Base-by-base conservation (phyloP, 2,888 invertebrate species). In the Luperina nickerlii region DNA sequence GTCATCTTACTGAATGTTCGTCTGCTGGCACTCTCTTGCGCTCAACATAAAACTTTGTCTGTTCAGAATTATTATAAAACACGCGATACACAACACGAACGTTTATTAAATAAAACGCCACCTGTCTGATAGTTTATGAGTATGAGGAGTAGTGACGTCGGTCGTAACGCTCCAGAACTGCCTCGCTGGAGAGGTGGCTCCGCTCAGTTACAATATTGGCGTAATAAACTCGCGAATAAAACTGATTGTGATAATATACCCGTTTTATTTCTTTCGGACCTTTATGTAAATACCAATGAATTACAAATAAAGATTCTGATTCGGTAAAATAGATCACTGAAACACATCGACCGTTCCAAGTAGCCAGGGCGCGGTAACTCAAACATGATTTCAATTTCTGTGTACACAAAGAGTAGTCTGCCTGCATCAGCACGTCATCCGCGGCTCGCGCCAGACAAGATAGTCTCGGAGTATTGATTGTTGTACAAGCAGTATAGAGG, bases 231-330 rank as follows among this genome's bases (percentile, higher is more conserved):
- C 62, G 54, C 62, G 67, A 67, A 82, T 82, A 63, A 82, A 76
- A 63, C 45, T 62, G 82, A 71, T 82, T 82, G 66, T 62, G 82
- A 76, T 81, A 76, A 81, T 81, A 82, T 67, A 71, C 67, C 62
- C 76, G 76, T 67, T 81, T 76, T 76, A 81, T 81, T 67, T 71
- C 48, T 81, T 71, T 67, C n/a, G n/a, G n/a, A n/a, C n/a, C n/a
- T n/a, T n/a, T n/a, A n/a, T n/a, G n/a, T n/a, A n/a, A n/a, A n/a
- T n/a, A n/a, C n/a, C n/a, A n/a, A n/a, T n/a, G n/a, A n/a, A n/a
- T n/a, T n/a, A n/a, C n/a, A n/a, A n/a, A n/a, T n/a, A n/a, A n/a
- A n/a, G n/a, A n/a, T n/a, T n/a, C n/a, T n/a, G n/a, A n/a, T n/a
- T n/a, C n/a, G 54, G 42, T 81, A 32, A 65, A 81, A 81, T 57